Evolutionary conservation across 2,797 vertebrate species (phyloP).

Genomic region (Spinus olivaceus): DNA sequence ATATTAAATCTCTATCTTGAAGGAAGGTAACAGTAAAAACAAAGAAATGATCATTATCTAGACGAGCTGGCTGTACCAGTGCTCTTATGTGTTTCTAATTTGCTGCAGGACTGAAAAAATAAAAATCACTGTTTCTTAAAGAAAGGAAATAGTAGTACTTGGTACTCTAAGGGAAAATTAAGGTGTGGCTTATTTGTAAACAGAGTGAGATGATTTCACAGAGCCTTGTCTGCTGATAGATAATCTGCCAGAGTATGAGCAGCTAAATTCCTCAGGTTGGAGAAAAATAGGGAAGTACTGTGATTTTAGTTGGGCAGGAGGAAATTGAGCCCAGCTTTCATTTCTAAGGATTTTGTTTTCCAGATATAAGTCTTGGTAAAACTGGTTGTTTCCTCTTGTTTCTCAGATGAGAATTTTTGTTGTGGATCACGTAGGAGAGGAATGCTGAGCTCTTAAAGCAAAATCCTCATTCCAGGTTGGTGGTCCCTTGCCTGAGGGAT

Average conservation of each 20-base stretch:
- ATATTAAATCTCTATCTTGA: neutral
- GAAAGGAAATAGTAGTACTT: neutral
- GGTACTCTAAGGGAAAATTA: neutral
- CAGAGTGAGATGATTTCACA: neutral
- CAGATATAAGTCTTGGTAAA: fast-evolving
- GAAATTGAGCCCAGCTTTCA: neutral
- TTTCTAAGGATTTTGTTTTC: neutral
- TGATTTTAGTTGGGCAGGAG: neutral
- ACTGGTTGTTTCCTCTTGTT: neutral
- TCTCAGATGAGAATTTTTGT: neutral
- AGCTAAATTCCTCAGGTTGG: neutral
- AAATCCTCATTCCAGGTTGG: neutral
- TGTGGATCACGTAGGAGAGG: fast-evolving
- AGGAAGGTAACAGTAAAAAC: neutral
- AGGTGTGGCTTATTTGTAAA: neutral
- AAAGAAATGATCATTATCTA: neutral
- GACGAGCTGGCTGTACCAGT: neutral
- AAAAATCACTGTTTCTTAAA: neutral
- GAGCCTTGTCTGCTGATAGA: neutral
- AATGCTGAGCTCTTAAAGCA: fast-evolving
- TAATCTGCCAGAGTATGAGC: neutral
- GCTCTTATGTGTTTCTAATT: neutral
- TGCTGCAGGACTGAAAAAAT: neutral
- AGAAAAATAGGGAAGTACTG: neutral
- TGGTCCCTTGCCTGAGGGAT: neutral